Base-by-base conservation (phyloP, 2,888 invertebrate species). In the Serripes groenlandicus region DNA sequence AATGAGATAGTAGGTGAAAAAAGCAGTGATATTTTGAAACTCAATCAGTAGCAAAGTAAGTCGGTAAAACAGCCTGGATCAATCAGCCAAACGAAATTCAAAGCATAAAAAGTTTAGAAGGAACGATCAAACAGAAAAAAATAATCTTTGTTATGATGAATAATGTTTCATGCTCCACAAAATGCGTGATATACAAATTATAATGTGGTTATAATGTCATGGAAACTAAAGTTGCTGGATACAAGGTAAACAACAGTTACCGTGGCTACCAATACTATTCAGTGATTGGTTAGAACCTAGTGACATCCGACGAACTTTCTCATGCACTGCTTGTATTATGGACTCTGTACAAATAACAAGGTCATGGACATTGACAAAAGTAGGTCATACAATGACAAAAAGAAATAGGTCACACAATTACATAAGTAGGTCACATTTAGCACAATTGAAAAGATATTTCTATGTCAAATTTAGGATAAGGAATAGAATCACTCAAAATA, bases 221-320 rank as follows among this genome's bases (percentile, higher is more conserved):
- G 75, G 75, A 69, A 82, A 82, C 75, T 62, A 71, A 74, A 74
- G 52, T 42, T 64, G 72, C 71, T 72, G 58, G 37, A 77, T 70
- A 58, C 42, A 52, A 66, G 66, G 66, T 66, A 66, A 66, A 66
- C 66, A 54, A 73, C 49, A 52, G 62, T 85, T 85, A 85, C 85
- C 85, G 80, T 75, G 79, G 77, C 74, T 75, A 85, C 85, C 83
- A 83, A 84, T 84, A 85, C 88, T 87, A 81, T 88, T 85, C 84
- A 89, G 81, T 83, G 88, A 88, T 79, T 85, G 77, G 75, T 78
- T 87, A 78, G 89, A 89, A 74, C 89, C 89, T 42, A 89, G 81
- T 11, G 89, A 89, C 84, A 89, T 84, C 81, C 89, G 83, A 34
- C 89, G 86, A 52, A 81, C 89, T 85, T 89, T 89, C 78, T 88